Evolutionary conservation across 53 echinoderm and acorn worm genomes (phyloP).

Genomic region (Echinarachnius parma): DNA sequence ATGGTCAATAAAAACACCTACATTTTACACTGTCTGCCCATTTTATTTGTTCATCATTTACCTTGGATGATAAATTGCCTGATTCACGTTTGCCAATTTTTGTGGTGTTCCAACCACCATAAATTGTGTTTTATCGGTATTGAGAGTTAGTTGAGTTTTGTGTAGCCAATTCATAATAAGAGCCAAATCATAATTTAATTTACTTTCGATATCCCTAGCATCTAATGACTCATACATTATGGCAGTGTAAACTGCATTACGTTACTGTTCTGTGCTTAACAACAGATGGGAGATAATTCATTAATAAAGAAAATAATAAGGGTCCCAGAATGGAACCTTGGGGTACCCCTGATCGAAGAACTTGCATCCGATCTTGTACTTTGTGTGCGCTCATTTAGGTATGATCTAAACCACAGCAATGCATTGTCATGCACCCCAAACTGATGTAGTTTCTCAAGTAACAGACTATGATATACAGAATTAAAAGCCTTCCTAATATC

Average conservation of each 20-base stretch:
- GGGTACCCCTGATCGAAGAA: no score
- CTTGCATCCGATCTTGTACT: no score
- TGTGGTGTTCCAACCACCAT: no score
- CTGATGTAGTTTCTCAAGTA: background rate
- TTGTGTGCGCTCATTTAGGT: no score
- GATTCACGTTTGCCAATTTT: no score
- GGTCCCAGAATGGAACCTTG: background rate
- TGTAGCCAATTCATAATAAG: background rate
- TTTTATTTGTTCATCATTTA: background rate
- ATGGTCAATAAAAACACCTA: background rate
- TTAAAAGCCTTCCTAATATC: background rate
- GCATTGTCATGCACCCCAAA: background rate
- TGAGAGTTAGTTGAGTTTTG: background rate
- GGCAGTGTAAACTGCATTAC: background rate
- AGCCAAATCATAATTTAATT: background rate
- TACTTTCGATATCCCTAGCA: background rate
- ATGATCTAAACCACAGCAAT: background rate
- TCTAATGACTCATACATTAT: background rate
- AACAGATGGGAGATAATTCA: slow-evolving; percentile 1
- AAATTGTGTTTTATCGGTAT: no score
- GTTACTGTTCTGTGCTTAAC: background rate
- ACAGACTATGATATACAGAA: background rate
- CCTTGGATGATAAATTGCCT: no score
- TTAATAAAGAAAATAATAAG: background rate
- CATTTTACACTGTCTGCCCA: background rate